phyloP scores from a whole-genome alignment of 2,888 invertebrate genomes.

The Drosophila demipolita region DNA sequence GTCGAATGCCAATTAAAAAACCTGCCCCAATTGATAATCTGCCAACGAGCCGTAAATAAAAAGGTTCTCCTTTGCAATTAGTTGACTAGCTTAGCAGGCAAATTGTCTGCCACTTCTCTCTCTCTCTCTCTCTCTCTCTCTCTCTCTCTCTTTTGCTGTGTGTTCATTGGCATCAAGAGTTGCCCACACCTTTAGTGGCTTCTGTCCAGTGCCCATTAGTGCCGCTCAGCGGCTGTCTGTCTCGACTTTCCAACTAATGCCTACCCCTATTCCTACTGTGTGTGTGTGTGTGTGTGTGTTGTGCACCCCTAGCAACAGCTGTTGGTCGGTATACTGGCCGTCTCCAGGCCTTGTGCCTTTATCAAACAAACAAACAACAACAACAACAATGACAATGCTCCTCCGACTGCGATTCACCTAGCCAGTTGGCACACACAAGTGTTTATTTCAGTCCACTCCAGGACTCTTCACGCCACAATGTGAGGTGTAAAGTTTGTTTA shows the following conservation, averaged over 20 bases:
- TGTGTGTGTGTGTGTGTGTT: slow-evolving; percentile 12
- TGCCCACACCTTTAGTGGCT: slow-evolving; percentile 4
- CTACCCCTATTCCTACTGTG: neutral
- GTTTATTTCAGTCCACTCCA: slow-evolving; percentile 77
- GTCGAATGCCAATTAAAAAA: slow-evolving; percentile 32
- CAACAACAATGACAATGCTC: slow-evolving; percentile 20
- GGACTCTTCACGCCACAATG: slow-evolving; percentile 62
- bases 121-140: neutral
- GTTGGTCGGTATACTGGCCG: slow-evolving; percentile 26
- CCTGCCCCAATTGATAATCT: slow-evolving; percentile 57
- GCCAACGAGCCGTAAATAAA: slow-evolving; percentile 13
- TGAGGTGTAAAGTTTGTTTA: slow-evolving; percentile 81
- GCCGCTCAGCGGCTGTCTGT: slow-evolving; percentile 54
- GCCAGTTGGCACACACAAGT: slow-evolving; percentile 63
- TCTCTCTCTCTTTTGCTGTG: slow-evolving; percentile 4
- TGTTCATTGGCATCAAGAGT: slow-evolving; percentile 11
- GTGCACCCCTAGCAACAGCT: neutral
- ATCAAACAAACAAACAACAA: slow-evolving; percentile 51
- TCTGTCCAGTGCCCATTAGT: slow-evolving; percentile 58
- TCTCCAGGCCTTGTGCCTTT: slow-evolving; percentile 33
- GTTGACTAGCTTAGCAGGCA: slow-evolving; percentile 9
- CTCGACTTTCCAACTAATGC: slow-evolving; percentile 48
- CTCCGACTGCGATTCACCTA: slow-evolving; percentile 17
- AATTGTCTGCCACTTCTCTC: slow-evolving; percentile 3
- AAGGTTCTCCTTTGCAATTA: slow-evolving; percentile 20